Conservation (phyloP, 2,888 invertebrate species). For the Acrobasis suavella region DNA sequence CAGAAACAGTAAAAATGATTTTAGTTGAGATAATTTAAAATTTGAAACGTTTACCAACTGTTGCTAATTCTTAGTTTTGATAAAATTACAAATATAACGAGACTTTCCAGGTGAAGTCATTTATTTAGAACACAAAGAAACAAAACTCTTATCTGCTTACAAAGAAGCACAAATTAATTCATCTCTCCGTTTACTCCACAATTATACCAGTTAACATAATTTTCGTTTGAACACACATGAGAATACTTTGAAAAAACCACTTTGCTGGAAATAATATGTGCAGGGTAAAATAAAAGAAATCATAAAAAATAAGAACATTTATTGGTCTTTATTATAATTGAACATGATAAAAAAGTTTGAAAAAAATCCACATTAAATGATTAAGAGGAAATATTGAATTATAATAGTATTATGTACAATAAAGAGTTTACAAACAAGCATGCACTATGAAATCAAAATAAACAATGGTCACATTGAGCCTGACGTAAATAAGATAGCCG, state of each 20-base stretch:
- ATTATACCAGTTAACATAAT: neutral
- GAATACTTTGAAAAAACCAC: neutral
- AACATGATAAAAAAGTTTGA: too few species aligned
- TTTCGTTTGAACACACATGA: neutral
- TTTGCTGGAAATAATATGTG: neutral
- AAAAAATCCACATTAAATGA: too few species aligned
- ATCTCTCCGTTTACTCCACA: neutral
- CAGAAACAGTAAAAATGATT: too few species aligned
- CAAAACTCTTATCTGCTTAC: neutral
- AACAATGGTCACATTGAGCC: constrained; percentile 20
- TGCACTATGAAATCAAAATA: constrained; percentile 12
- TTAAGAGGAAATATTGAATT: too few species aligned
- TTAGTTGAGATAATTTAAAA: too few species aligned
- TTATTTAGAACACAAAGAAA: neutral
- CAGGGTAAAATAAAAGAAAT: constrained; percentile 7
- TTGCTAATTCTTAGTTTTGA: neutral
- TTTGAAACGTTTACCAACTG: neutral
- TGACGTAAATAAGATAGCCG: constrained; percentile 18
- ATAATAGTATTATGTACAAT: too few species aligned
- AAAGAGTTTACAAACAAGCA: too few species aligned
- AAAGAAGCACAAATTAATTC: neutral
- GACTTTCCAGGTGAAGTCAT: neutral
- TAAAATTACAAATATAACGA: neutral
- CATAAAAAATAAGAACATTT: neutral
- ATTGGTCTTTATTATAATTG: neutral